phyloP scores from a whole-genome alignment of 2,113 vertebrate genomes.

The Limnothrissa miodon region DNA sequence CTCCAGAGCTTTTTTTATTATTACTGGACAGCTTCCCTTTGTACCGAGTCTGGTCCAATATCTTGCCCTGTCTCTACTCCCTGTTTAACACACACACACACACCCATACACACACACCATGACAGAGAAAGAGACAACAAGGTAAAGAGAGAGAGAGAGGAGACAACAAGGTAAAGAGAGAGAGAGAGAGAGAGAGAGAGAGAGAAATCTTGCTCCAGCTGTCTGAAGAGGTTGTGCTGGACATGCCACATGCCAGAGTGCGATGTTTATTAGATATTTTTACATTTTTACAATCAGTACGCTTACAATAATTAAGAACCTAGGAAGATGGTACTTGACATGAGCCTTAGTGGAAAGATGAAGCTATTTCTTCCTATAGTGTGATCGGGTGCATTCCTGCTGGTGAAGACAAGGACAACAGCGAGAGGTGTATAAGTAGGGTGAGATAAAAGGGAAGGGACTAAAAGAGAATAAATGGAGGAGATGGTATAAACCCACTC shows the following conservation, averaged over 20 bases:
- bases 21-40: constrained; percentile 11
- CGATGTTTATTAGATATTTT: neutral
- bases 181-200: neutral
- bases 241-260: too few species aligned
- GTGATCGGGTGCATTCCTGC: neutral
- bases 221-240: neutral
- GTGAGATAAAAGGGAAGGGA: neutral
- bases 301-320: neutral
- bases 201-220: neutral
- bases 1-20: neutral
- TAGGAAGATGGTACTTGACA: neutral
- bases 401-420: neutral
- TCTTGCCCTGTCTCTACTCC: neutral
- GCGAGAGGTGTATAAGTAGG: neutral
- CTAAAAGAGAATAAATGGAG: neutral
- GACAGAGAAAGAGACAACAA: neutral
- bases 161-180: too few species aligned
- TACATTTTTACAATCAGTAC: neutral
- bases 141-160: neutral
- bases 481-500: neutral
- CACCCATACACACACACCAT: neutral
- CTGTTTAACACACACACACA: neutral
- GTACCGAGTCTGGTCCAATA: constrained; percentile 4
- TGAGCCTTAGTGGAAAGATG: neutral
- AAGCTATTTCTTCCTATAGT: neutral